Evolutionary conservation across 2,888 invertebrate genomes (phyloP), one percentile per base, ranked within the genome.

Genomic region (Polydrusus tereticollis): DNA sequence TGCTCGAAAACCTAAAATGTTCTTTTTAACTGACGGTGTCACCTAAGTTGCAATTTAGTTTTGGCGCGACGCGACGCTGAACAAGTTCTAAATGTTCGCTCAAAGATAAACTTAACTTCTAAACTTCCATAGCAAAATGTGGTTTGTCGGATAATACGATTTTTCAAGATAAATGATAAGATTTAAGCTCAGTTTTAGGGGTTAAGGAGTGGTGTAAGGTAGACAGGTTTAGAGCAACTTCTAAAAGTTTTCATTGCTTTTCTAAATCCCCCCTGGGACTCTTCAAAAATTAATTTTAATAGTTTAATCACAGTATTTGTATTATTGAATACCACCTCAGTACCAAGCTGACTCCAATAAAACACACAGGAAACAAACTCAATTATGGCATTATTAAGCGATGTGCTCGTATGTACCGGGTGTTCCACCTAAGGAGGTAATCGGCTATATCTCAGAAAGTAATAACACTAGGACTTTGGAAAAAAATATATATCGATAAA

Each of bases 1-100:
- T 63, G 57, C 69, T 69, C 33, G 45, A 33, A 63, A 64, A 69
- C 64, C 57, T 58, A 57, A 63, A 69, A 64, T 47, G 58, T 64
- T 64, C 69, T 43, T 43, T 59, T 57, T 58, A 64, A 69, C 63
- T 69, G 69, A 64, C 58, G 69, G 45, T 68, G 68, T 68, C 68
- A 68, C 60, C 68, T 47, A 50, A 68, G 59, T 68, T 50, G 50
- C 50, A 68, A 60, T 68, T 68, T 47, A 59, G 47, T 50, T 60
- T 60, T 21, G 50, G 38, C 38, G 58, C 29, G 45, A 47, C 60
- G 60, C 38, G 45, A 47, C 60, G 60, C 38, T 50, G 68, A 47
- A 50, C 68, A 68, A 68, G 38, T 68, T 68, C 50, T 68, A 50
- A 66, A 60, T 68, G 68, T 68, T 68, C 50, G 38, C 20, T 68